Evolutionary conservation across 2,113 vertebrate genomes (phyloP).

Genomic region (Bubo bubo): DNA sequence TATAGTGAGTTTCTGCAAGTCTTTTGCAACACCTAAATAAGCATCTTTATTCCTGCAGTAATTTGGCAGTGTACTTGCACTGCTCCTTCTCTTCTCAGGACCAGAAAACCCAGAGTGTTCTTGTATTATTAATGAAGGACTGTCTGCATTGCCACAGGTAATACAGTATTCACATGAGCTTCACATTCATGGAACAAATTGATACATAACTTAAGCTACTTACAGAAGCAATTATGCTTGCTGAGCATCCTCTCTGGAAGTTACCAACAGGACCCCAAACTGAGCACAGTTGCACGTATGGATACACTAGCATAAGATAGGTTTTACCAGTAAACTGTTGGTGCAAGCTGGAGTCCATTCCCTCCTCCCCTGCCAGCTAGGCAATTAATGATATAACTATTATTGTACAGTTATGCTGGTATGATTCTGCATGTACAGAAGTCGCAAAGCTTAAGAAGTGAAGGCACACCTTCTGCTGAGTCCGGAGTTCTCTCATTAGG

Average conservation of each 20-base stretch:
- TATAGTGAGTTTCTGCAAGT: not conserved
- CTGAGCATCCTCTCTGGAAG: not conserved
- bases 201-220: not conserved
- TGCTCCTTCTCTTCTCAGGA: not conserved
- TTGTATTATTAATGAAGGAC: slow-evolving; percentile 29
- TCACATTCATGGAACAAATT: not conserved
- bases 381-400: not conserved
- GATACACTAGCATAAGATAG: not conserved
- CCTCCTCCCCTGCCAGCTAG: not conserved
- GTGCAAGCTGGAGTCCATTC: not conserved
- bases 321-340: not conserved
- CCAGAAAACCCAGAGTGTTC: not conserved
- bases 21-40: not conserved
- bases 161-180: not conserved
- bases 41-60: not conserved
- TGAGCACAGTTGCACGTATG: rapidly evolving
- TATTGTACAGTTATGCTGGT: not conserved
- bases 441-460: not conserved
- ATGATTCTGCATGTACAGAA: not conserved
- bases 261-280: not conserved
- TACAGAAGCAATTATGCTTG: not conserved
- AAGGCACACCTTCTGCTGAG: not conserved
- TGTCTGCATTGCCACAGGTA: slow-evolving; percentile 38
- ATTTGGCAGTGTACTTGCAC: not conserved
- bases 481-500: not conserved